phyloP scores from a whole-genome alignment of 2,113 vertebrate genomes.

The Noctilio leporinus region DNA sequence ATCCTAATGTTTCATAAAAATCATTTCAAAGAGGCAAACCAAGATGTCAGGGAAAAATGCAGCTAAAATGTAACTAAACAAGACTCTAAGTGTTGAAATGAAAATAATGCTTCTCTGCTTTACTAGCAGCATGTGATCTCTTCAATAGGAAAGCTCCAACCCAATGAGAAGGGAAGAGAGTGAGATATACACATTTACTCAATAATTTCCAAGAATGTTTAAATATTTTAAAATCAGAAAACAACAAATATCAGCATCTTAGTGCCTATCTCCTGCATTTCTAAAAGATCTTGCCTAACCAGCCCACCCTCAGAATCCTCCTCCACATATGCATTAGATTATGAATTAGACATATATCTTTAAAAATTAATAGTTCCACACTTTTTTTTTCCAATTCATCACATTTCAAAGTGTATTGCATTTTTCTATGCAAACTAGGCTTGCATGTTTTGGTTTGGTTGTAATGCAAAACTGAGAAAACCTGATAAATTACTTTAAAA shows the following conservation, averaged over 20 bases:
- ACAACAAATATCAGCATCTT: neutral
- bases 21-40: neutral
- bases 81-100: neutral
- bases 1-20: constrained; percentile 14
- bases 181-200: neutral
- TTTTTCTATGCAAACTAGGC: neutral
- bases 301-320: neutral
- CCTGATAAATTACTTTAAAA: neutral
- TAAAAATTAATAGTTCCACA: neutral
- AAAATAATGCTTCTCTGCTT: neutral
- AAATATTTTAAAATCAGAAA: neutral
- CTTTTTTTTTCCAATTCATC: neutral
- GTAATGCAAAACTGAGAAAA: neutral
- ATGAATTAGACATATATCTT: neutral
- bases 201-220: neutral
- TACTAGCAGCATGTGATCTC: neutral
- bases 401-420: neutral
- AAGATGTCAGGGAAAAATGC: neutral
- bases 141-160: neutral
- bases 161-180: neutral
- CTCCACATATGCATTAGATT: neutral
- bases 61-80: constrained; percentile 12
- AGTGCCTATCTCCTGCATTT: neutral
- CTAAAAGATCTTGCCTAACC: neutral
- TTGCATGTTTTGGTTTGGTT: neutral